phyloP scores from a whole-genome alignment of 2,888 invertebrate species.

The Diaprepes abbreviatus region DNA sequence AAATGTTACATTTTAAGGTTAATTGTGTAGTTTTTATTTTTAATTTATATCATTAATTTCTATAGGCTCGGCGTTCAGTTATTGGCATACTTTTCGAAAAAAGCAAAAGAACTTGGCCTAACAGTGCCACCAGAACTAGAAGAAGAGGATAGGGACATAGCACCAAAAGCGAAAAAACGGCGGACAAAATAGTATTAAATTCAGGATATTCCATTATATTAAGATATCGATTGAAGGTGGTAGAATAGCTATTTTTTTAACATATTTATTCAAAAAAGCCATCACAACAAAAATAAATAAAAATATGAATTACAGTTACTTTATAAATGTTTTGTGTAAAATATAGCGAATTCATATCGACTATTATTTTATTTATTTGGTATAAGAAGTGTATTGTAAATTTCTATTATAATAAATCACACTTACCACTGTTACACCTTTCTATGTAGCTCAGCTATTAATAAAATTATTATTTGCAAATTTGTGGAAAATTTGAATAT shows the following conservation, averaged over 20 bases:
- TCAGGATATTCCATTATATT: slow-evolving; percentile 14
- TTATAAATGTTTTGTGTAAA: background rate
- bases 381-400: too few species aligned
- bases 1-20: too few species aligned
- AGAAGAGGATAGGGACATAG: slow-evolving; percentile 62
- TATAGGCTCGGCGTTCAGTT: slow-evolving; percentile 81
- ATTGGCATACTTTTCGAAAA: slow-evolving; percentile 79
- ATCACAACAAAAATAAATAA: background rate
- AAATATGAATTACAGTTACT: background rate
- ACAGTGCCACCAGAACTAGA: slow-evolving; percentile 66
- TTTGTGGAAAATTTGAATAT: too few species aligned
- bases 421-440: too few species aligned
- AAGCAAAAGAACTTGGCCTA: slow-evolving; percentile 78
- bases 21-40: too few species aligned
- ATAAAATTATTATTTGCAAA: too few species aligned
- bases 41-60: too few species aligned
- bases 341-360: background rate
- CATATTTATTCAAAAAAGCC: background rate
- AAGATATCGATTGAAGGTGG: background rate
- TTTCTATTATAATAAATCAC: too few species aligned
- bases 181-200: slow-evolving; percentile 33
- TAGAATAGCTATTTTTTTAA: background rate
- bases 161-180: slow-evolving; percentile 52
- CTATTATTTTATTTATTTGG: background rate
- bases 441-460: too few species aligned